Base-by-base conservation (phyloP, 2,888 invertebrate species). In the Antitype chi region DNA sequence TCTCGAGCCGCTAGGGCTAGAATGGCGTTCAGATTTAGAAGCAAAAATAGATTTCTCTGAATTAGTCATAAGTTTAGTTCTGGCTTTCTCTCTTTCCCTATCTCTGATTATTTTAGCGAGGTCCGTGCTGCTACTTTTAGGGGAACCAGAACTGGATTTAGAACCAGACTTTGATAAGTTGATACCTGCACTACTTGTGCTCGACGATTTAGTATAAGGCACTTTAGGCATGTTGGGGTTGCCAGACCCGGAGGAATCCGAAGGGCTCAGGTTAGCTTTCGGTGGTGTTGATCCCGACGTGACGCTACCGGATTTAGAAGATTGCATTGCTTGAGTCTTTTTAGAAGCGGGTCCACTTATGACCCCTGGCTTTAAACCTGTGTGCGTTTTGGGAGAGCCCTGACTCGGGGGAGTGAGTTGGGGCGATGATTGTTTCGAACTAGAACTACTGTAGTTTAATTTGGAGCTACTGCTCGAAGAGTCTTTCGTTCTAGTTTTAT, bases 301-400 rank as follows among this genome's bases (percentile, higher is more conserved):
- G 59, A 92, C 77, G 68, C 86, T 92, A 28, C 95, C 92, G 0
- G 96, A 94, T 86, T 97, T 97, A 25, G 97, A 96, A 0, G 97
- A 96, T 85, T 97, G 97, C 88, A 97, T 95, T 70, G 97, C 97
- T 88, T 98, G 98, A 38, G 98, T 98, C 92, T 98, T 98, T 91
- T 98, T 98, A 0, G 98, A 98, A 7, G 98, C 98, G 0, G 99
- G 98, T 0, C 99, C 99, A 88, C 98, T 98, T 87, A 98, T 98
- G 0, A 98, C 98, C 0, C 99, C 98, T 0, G 98, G 98, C 91
- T 98, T 98, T 0, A 98, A 94, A 0, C 98, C 98, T 0, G 98
- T 98, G 91, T 98, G 98, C 8, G 98, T 98, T 93, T 98, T 98
- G 0, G 98, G 98, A 0, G 98, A 98, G n/a, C 98, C 97, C 78